phyloP scores from a whole-genome alignment of 2,113 vertebrate species.

The Engystomops pustulosus region DNA sequence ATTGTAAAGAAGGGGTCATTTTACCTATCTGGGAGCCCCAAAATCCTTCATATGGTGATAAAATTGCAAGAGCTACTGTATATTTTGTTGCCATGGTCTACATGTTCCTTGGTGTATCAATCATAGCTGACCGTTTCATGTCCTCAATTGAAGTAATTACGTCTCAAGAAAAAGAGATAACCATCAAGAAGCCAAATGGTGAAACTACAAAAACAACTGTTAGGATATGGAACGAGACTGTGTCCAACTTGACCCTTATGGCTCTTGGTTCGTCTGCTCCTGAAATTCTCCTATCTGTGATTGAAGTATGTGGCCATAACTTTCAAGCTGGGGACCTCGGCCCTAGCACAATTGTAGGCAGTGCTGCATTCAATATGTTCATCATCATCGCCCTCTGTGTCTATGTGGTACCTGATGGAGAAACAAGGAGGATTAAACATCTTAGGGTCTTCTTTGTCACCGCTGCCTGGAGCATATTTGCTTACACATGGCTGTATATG shows the following conservation, averaged over 20 bases:
- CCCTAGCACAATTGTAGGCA: conserved; percentile 97
- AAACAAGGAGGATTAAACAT: conserved; percentile 93
- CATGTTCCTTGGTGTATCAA: conserved; percentile 97
- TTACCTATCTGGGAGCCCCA: conserved; percentile 88
- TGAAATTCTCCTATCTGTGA: conserved; percentile 93
- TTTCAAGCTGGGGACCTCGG: conserved; percentile 90
- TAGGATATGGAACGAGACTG: conserved; percentile 96
- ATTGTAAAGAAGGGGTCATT: conserved; percentile 89
- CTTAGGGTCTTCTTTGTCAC: conserved; percentile 96
- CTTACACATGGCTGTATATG: conserved; percentile 96
- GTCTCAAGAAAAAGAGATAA: conserved; percentile 92
- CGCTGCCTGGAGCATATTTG: conserved; percentile 94
- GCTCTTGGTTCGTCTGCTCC: conserved; percentile 95
- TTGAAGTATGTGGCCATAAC: conserved; percentile 94
- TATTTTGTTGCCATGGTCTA: conserved; percentile 93
- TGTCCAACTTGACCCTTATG: conserved; percentile 97
- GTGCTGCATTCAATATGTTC: conserved; percentile 98
- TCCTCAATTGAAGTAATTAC: conserved; percentile 98
- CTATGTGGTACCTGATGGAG: conserved; percentile 91
- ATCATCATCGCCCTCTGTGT: conserved; percentile 96
- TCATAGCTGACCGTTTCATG: conserved; percentile 98
- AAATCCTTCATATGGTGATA: conserved; percentile 86
- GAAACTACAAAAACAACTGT: conserved; percentile 91
- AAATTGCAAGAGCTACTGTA: conserved; percentile 90
- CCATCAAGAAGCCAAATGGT: conserved; percentile 90